These are phyloP conservation scores for Oreonectes daqikongensis DNA, from an alignment of 2,797 vertebrate species.

Conservation along the genomic window DNA sequence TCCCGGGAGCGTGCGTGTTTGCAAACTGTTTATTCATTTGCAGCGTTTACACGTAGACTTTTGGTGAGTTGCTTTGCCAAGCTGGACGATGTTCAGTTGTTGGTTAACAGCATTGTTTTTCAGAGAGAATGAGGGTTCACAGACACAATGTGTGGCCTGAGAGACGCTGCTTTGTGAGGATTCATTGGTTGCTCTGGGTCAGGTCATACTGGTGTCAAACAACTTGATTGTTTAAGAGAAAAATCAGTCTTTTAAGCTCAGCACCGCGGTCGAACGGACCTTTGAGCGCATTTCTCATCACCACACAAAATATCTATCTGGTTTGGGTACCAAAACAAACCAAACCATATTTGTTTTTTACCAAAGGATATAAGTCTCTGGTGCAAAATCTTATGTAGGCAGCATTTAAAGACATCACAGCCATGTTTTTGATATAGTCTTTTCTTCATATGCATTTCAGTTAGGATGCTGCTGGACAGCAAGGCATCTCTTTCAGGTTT, in stretches of 20 bases:
- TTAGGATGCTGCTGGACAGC: no score
- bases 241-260: background rate
- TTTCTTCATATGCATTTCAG: no score
- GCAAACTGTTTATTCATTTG: constrained; percentile 34
- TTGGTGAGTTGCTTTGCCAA: constrained; percentile 23
- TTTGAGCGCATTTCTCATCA: background rate
- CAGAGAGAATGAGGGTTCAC: background rate
- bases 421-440: no score
- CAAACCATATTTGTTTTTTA: background rate
- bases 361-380: background rate
- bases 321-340: background rate
- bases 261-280: background rate
- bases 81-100: constrained; percentile 29
- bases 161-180: background rate
- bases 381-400: background rate
- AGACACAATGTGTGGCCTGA: constrained; percentile 14
- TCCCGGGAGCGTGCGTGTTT: constrained; percentile 31
- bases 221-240: background rate
- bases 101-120: constrained; percentile 27
- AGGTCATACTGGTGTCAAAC: constrained; percentile 29
- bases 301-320: background rate
- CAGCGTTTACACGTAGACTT: constrained; percentile 24
- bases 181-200: constrained; percentile 18
- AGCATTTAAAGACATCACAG: background rate
- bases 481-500: no score